phyloP scores from a whole-genome alignment of 2,797 vertebrate species.

The Gouania willdenowi region DNA sequence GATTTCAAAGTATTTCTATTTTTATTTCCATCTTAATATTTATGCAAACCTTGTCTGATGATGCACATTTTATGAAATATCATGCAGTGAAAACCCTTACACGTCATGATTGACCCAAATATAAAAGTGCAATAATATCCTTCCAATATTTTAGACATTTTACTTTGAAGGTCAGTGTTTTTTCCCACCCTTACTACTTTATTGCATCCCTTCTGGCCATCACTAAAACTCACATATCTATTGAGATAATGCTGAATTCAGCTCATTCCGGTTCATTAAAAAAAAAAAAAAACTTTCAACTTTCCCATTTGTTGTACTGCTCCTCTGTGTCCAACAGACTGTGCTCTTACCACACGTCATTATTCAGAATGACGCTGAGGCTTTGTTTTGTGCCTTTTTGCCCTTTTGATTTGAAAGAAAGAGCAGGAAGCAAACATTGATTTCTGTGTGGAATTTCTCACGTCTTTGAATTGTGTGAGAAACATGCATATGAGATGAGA shows the following conservation, averaged over 20 bases:
- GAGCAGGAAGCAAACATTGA: constrained; percentile 30
- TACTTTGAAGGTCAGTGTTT: no score
- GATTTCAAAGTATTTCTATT: no score
- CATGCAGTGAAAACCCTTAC: no score
- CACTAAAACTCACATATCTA: not conserved
- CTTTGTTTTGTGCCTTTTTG: constrained; percentile 1
- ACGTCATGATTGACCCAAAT: no score
- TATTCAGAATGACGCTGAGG: not conserved
- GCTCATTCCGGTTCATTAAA: no score
- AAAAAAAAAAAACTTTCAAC: no score
- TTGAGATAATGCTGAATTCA: not conserved
- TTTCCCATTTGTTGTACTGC: constrained; percentile 32
- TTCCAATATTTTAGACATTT: no score
- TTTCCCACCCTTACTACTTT: not conserved
- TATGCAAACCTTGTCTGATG: no score
- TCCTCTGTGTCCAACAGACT: constrained; percentile 46
- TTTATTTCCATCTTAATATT: no score
- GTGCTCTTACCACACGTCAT: constrained; percentile 32
- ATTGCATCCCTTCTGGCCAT: not conserved
- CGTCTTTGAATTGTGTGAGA: not conserved
- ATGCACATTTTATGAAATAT: no score
- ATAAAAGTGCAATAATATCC: no score
- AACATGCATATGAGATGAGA: not conserved
- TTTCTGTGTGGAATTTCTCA: constrained; percentile 1
- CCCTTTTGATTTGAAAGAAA: constrained; percentile 17